A percentile compares a stretch with the other conserved stretches of the same genome.
These are phyloP conservation scores for Tapirus terrestris DNA, from an alignment of 2,113 vertebrate genomes.

Conservation along the genomic window DNA sequence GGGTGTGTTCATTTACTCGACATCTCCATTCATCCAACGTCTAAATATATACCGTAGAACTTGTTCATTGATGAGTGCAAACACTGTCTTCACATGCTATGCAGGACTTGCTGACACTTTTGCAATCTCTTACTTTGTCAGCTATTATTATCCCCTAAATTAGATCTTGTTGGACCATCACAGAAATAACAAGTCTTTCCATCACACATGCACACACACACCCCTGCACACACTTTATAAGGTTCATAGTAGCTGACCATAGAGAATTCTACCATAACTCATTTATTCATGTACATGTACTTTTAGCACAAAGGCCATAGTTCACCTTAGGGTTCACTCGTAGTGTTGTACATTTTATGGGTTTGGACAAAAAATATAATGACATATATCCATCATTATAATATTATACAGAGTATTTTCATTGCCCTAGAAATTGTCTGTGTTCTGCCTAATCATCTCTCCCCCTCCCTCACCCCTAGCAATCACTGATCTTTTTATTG, in stretches of 20 bases:
- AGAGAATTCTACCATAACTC: neutral
- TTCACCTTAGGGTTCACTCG: neutral
- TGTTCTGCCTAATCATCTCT: neutral
- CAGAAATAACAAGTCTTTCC: neutral
- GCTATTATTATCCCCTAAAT: neutral
- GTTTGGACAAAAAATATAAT: neutral
- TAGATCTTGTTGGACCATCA: neutral
- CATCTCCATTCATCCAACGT: neutral
- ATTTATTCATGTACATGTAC: neutral
- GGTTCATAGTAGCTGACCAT: neutral
- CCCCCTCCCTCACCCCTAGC: neutral
- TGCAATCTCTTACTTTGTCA: neutral
- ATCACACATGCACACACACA: neutral
- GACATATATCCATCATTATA: neutral
- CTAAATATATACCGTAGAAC: neutral
- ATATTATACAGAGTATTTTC: neutral
- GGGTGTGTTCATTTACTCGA: neutral
- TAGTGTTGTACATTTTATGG: neutral
- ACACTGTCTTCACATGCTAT: neutral
- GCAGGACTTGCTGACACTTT: neutral
- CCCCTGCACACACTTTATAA: neutral
- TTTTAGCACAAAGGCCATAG: neutral
- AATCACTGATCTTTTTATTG: neutral
- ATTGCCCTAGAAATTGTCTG: neutral
- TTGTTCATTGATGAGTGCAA: neutral